Conservation (phyloP, 2,797 vertebrate species). For the Erithacus rubecula region DNA sequence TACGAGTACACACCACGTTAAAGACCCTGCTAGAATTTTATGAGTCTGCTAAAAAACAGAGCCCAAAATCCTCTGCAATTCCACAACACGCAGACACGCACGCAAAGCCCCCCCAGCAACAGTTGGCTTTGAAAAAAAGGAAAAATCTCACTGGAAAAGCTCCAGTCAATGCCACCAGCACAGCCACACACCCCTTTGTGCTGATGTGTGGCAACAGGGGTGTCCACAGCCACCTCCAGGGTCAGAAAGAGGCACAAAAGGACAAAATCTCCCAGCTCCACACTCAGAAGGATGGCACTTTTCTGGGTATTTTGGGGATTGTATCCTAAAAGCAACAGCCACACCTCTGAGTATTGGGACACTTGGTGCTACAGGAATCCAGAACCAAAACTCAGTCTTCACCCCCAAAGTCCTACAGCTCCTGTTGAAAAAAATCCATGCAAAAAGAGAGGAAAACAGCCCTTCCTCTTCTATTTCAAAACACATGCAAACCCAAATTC, state of each 20-base stretch:
- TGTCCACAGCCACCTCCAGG: background rate
- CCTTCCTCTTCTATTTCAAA: background rate
- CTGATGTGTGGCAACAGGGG: background rate
- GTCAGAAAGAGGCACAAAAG: background rate
- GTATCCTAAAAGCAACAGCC: background rate
- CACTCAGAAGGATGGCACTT: accelerated
- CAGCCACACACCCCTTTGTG: background rate
- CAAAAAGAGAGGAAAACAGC: background rate
- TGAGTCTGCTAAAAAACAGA: constrained; percentile 40
- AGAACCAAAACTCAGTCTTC: accelerated
- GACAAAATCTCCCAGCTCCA: background rate
- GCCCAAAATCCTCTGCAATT: constrained; percentile 3
- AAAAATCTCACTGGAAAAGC: background rate
- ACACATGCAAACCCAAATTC: background rate
- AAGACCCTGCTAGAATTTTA: constrained; percentile 56
- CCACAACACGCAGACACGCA: background rate
- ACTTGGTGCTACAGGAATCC: background rate
- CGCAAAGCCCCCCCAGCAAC: background rate
- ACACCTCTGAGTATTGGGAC: background rate
- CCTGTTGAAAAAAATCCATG: accelerated
- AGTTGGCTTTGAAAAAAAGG: background rate
- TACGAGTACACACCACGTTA: constrained; percentile 17
- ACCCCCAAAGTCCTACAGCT: background rate
- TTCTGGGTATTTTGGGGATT: background rate
- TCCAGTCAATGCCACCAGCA: background rate